Base-by-base conservation (phyloP, 2,113 vertebrate genomes). In the Cercopithecus mona region DNA sequence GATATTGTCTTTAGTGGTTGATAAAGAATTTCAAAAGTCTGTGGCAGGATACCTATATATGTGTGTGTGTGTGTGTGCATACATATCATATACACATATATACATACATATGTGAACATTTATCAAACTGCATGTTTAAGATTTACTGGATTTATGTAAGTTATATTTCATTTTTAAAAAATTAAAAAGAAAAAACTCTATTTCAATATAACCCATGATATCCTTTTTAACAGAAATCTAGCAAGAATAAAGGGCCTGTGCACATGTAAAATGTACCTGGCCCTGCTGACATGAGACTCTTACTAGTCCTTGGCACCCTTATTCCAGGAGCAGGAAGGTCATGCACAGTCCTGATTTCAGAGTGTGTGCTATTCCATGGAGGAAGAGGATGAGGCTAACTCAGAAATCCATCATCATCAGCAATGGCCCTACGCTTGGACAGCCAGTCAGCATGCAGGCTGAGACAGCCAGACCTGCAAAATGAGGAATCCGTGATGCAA, bases 401-500 rank as follows among this genome's bases (percentile, higher is more conserved):
- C 61, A 87, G 98, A 97, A 95, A 98, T 96, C 86, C 93, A 80
- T 95, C 73, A 97, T 97, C 97, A 96, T 97, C 0, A 1, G 93
- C 96, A 90, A 96, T 96, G 92, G 72, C 25, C 97, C 96, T 84
- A 11, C 43, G 80, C 61, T 0, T 94, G 96, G 97, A 98, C 96
- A 98, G 96, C 55, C 82, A 17, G 95, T 97, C 96, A 97, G 93
- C 96, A 97, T 59, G 73, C 72, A 95, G 73, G 75, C 86, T 78
- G 97, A 97, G 86, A 97, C 92, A 96, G 96, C 86, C 95, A 92
- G 95, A 90, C 94, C 92, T 96, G 96, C 93, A 97, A 97, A 98
- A 98, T 97, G 97, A 98, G 96, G 92, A 98, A 84, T 87, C 81
- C 30, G 0, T 88, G 97, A 97, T 98, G 88, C 96, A 98, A 96